These are phyloP conservation scores for Rafetus swinhoei DNA, from an alignment of 2,113 vertebrate species.

Conservation along the genomic window DNA sequence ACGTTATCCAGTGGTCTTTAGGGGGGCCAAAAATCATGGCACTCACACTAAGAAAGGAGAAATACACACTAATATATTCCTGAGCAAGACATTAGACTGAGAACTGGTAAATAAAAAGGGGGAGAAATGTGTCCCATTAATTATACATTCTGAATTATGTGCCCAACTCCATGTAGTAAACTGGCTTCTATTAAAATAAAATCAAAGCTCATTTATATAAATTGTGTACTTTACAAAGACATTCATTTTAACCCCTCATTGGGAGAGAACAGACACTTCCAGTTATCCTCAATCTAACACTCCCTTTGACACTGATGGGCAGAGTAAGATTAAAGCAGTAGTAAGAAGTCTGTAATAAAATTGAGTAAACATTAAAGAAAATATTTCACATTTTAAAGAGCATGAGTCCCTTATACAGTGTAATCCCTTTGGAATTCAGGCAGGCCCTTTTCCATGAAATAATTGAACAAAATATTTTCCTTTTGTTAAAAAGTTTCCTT, in stretches of 20 bases:
- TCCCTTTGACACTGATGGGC: neutral
- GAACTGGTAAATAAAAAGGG: neutral
- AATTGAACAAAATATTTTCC: no score
- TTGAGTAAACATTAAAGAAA: neutral
- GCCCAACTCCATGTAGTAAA: constrained; percentile 3
- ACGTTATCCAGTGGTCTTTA: no score
- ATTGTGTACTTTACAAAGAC: neutral
- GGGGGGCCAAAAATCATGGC: constrained; percentile 41
- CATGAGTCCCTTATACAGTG: rapidly evolving
- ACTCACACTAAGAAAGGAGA: constrained; percentile 34
- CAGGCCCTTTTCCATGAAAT: neutral
- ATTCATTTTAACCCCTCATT: neutral
- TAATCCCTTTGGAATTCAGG: neutral
- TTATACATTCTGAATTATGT: constrained; percentile 33
- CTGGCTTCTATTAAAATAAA: constrained; percentile 30
- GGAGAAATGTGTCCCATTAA: neutral
- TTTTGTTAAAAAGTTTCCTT: rapidly evolving
- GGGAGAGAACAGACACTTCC: neutral
- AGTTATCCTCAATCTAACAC: neutral
- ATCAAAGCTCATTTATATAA: constrained; percentile 22
- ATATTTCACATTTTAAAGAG: neutral
- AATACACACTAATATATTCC: constrained; percentile 31
- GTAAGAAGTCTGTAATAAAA: neutral
- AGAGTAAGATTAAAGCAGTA: neutral
- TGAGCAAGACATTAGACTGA: constrained; percentile 8